A percentile compares a stretch with the other conserved stretches of the same genome.
phyloP scores from a whole-genome alignment of 1,140 invertebrate genomes.

The Eupristina koningsbergeri region DNA sequence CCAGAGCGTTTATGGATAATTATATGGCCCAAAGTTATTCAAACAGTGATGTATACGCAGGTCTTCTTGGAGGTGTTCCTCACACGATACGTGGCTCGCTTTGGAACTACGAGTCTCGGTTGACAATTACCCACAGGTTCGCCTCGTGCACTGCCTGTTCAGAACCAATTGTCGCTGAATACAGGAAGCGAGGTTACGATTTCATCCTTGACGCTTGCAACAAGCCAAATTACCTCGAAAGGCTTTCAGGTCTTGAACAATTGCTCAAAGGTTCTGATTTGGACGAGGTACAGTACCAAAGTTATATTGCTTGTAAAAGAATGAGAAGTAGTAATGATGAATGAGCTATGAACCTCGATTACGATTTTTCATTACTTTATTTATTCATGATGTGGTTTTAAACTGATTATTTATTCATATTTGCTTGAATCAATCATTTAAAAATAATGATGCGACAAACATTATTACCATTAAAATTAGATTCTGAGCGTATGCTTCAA shows the following conservation, averaged over 20 bases:
- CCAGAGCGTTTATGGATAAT: slow-evolving; percentile 66
- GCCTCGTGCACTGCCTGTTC: slow-evolving; percentile 95
- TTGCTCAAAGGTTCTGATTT: slow-evolving; percentile 80
- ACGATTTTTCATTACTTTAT: no score
- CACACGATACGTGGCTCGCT: slow-evolving; percentile 96
- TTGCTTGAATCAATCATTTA: no score
- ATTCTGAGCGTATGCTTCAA: no score
- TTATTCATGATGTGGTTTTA: no score
- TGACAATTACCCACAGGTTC: slow-evolving; percentile 89
- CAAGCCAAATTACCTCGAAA: slow-evolving; percentile 87
- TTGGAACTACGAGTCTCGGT: slow-evolving; percentile 83
- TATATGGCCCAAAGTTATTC: slow-evolving; percentile 77
- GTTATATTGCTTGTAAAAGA: neutral
- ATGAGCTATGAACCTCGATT: neutral
- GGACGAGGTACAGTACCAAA: slow-evolving; percentile 73
- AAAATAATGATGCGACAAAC: no score
- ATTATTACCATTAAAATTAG: no score
- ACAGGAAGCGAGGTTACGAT: slow-evolving; percentile 79
- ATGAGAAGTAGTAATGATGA: neutral
- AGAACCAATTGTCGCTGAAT: slow-evolving; percentile 78
- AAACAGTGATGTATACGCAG: slow-evolving; percentile 74
- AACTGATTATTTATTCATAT: no score
- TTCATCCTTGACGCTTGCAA: slow-evolving; percentile 92
- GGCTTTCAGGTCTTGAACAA: slow-evolving; percentile 87
- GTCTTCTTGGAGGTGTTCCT: slow-evolving; percentile 88